A percentile compares a stretch with the other conserved stretches of the same genome.
Conservation (phyloP, 2,888 invertebrate genomes). For the Phanerotoma sp. region DNA sequence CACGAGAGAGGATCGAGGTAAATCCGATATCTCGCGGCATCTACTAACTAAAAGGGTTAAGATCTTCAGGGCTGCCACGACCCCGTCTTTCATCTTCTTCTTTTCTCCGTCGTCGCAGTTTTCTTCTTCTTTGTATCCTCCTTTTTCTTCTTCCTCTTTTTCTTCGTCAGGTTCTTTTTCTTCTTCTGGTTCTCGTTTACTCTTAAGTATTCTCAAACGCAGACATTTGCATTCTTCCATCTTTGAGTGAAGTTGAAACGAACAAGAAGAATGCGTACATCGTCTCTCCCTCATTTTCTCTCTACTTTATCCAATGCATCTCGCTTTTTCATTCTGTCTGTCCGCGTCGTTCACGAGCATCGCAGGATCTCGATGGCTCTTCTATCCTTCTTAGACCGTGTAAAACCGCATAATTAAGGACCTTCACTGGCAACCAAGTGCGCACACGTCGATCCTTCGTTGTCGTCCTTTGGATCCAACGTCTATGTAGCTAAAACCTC, state of each 20-base stretch:
- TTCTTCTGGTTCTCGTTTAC: slow-evolving; percentile 8
- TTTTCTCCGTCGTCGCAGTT: slow-evolving; percentile 4
- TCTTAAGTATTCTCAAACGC: slow-evolving; percentile 1
- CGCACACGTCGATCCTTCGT: slow-evolving; percentile 32
- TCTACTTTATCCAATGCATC: slow-evolving; percentile 18
- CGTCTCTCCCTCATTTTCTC: slow-evolving; percentile 25
- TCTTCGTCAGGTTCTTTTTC: too few species aligned
- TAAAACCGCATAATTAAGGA: slow-evolving; percentile 55
- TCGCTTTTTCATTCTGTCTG: slow-evolving; percentile 15
- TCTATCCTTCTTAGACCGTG: slow-evolving; percentile 33
- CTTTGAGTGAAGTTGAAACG: slow-evolving; percentile 9
- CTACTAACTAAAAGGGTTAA: slow-evolving; percentile 51
- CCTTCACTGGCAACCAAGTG: slow-evolving; percentile 25
- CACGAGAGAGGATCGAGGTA: neutral
- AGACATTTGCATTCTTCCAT: slow-evolving; percentile 25
- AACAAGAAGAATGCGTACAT: neutral
- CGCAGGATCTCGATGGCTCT: slow-evolving; percentile 18
- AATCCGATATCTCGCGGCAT: slow-evolving; percentile 50
- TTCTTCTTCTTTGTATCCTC: too few species aligned
- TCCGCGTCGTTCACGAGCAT: slow-evolving; percentile 20
- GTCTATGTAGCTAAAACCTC: neutral
- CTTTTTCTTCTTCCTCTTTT: too few species aligned
- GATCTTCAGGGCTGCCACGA: slow-evolving; percentile 40
- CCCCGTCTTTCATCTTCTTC: slow-evolving; percentile 19
- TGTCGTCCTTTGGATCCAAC: slow-evolving; percentile 23